phyloP scores from a whole-genome alignment of 1,140 invertebrate species.

The Paralvinella palmiformis region DNA sequence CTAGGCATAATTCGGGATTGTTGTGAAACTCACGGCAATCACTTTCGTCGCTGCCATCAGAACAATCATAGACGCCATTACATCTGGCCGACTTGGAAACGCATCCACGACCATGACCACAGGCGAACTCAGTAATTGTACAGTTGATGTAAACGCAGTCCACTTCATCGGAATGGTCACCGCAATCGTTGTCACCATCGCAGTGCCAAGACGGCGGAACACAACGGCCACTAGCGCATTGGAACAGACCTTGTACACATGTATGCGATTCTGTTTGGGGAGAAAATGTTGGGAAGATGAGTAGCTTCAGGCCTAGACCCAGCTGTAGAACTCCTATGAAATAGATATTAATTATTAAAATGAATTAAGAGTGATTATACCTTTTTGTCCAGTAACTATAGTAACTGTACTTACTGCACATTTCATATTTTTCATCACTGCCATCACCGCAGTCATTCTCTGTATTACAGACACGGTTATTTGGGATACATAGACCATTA shows the following conservation, averaged over 20 bases:
- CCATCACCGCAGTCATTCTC: constrained; percentile 92
- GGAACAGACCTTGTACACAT: constrained; percentile 11
- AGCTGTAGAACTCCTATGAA: neutral
- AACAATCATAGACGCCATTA: constrained; percentile 88
- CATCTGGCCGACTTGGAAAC: constrained; percentile 89
- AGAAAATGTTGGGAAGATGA: neutral
- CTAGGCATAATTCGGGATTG: too few species aligned
- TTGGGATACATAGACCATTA: constrained; percentile 35
- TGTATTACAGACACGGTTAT: constrained; percentile 38
- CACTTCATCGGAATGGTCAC: constrained; percentile 91
- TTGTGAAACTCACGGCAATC: constrained; percentile 23
- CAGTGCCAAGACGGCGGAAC: constrained; percentile 9
- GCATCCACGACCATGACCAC: constrained; percentile 53
- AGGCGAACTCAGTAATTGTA: constrained; percentile 49
- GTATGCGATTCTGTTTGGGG: neutral
- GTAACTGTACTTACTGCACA: constrained; percentile 25
- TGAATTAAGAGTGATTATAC: neutral
- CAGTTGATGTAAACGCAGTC: constrained; percentile 42
- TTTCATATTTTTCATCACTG: constrained; percentile 73
- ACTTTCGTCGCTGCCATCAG: constrained; percentile 87
- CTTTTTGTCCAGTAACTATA: neutral
- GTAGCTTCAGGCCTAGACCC: neutral
- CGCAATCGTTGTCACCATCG: constrained; percentile 55
- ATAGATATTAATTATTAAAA: neutral
- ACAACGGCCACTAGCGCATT: constrained; percentile 21